Percentiles rank a stretch among this genome's conserved stretches.
phyloP scores from a whole-genome alignment of 2,888 invertebrate species.

The Leucophora obtusa region DNA sequence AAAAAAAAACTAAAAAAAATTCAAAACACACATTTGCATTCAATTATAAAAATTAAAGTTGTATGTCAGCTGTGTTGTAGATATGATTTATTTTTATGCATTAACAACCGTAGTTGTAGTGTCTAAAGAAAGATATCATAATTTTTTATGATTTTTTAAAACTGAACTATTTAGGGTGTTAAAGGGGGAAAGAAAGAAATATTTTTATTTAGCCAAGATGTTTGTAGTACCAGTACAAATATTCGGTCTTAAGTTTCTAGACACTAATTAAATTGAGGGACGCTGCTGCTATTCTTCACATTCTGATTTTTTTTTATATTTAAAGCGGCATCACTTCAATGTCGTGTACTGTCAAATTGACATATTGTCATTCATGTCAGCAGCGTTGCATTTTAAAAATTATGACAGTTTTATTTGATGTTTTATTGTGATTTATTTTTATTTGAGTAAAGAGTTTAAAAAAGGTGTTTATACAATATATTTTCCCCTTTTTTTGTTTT shows the following conservation, averaged over 20 bases:
- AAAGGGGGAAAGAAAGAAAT: slow-evolving; percentile 46
- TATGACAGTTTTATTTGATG: slow-evolving; percentile 76
- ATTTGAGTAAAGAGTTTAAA: slow-evolving; percentile 20
- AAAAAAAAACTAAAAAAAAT: slow-evolving; percentile 16
- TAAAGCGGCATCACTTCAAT: slow-evolving; percentile 62
- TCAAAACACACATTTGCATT: slow-evolving; percentile 72
- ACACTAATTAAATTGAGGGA: slow-evolving; percentile 63
- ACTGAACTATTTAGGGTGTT: slow-evolving; percentile 63
- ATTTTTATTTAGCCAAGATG: slow-evolving; percentile 22
- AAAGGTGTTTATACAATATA: slow-evolving; percentile 46
- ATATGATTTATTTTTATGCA: slow-evolving; percentile 57
- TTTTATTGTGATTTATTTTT: slow-evolving; percentile 70
- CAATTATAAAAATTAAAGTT: slow-evolving; percentile 70
- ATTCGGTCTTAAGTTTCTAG: slow-evolving; percentile 46
- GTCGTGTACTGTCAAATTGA: slow-evolving; percentile 68
- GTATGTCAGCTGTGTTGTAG: slow-evolving; percentile 71
- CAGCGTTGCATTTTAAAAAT: slow-evolving; percentile 69
- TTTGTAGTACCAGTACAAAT: neutral
- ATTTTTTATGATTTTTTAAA: slow-evolving; percentile 42
- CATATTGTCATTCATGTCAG: slow-evolving; percentile 75
- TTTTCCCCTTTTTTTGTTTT: slow-evolving; percentile 24
- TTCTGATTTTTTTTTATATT: neutral
- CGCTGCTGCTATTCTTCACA: slow-evolving; percentile 7
- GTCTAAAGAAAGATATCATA: slow-evolving; percentile 45
- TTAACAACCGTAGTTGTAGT: slow-evolving; percentile 30